These are phyloP conservation scores for Phasianus colchicus DNA, from an alignment of 2,113 vertebrate genomes.

Conservation along the genomic window DNA sequence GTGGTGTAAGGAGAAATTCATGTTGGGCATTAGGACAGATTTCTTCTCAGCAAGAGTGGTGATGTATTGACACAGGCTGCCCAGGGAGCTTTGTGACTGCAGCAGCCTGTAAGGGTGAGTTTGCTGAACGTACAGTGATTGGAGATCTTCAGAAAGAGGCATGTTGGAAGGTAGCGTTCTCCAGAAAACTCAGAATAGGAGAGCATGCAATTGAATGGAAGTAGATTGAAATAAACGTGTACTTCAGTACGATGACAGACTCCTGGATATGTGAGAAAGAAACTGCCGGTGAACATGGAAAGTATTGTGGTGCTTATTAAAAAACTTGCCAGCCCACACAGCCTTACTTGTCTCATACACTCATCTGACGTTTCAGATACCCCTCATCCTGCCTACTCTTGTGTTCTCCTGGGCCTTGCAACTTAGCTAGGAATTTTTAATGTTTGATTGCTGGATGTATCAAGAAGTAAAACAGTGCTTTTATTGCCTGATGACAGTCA, in stretches of 20 bases:
- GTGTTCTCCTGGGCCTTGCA: not conserved
- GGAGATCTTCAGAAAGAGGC: not conserved
- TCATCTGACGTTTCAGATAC: constrained; percentile 38
- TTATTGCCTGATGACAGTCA: not conserved
- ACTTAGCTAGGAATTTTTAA: constrained; percentile 1
- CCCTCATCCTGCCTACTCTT: not conserved
- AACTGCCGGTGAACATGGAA: constrained; percentile 4
- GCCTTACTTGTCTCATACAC: not conserved
- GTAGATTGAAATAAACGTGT: not conserved
- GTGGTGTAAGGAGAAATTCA: too few relatives aligned
- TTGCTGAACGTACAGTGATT: not conserved
- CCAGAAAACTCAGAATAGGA: not conserved
- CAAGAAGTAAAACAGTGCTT: not conserved
- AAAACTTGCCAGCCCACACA: constrained; percentile 27
- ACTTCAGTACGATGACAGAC: not conserved
- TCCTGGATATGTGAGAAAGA: not conserved
- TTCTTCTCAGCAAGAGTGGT: too few relatives aligned
- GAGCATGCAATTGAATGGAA: not conserved
- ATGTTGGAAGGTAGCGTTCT: not conserved
- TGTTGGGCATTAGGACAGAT: too few relatives aligned
- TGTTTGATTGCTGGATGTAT: constrained; percentile 1
- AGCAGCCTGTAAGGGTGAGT: not conserved
- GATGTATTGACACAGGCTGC: too few relatives aligned
- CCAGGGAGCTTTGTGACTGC: not conserved
- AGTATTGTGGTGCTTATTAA: constrained; percentile 32